phyloP scores from a whole-genome alignment of 2,797 vertebrate species.

The Amphiprion clarkii region DNA sequence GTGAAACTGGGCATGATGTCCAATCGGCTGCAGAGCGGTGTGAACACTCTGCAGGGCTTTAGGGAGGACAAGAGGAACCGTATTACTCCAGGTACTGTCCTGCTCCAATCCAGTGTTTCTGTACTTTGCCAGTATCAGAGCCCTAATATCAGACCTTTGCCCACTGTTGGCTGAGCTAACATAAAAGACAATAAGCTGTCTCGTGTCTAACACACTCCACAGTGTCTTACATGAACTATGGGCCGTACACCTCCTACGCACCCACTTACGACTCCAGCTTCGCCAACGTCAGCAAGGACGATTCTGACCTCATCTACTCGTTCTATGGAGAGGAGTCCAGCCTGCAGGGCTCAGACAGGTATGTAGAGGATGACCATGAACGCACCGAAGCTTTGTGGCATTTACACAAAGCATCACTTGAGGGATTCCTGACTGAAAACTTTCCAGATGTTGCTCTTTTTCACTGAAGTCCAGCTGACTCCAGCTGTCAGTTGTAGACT shows the following conservation, averaged over 20 bases:
- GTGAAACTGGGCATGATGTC: constrained; percentile 94
- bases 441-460: constrained; percentile 60
- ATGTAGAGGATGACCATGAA: constrained; percentile 43
- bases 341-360: constrained; percentile 90
- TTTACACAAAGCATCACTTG: constrained; percentile 24
- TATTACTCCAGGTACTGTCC: constrained; percentile 90
- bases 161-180: not conserved
- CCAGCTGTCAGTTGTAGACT: not conserved
- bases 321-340: constrained; percentile 93
- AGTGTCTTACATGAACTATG: constrained; percentile 98
- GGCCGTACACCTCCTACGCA: constrained; percentile 95
- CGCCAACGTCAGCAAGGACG: constrained; percentile 96
- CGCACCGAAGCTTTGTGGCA: not conserved
- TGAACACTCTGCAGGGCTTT: constrained; percentile 95
- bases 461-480: not conserved
- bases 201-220: constrained; percentile 22
- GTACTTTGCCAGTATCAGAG: not conserved
- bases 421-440: constrained; percentile 59
- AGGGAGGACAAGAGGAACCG: constrained; percentile 98
- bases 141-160: too few relatives aligned
- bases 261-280: constrained; percentile 97
- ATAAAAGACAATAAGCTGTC: not conserved
- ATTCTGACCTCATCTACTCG: constrained; percentile 94
- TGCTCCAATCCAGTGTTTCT: not conserved
- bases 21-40: constrained; percentile 92